Evolutionary conservation across 2,797 vertebrate species (phyloP).

Genomic region (Typhlichthys subterraneus): DNA sequence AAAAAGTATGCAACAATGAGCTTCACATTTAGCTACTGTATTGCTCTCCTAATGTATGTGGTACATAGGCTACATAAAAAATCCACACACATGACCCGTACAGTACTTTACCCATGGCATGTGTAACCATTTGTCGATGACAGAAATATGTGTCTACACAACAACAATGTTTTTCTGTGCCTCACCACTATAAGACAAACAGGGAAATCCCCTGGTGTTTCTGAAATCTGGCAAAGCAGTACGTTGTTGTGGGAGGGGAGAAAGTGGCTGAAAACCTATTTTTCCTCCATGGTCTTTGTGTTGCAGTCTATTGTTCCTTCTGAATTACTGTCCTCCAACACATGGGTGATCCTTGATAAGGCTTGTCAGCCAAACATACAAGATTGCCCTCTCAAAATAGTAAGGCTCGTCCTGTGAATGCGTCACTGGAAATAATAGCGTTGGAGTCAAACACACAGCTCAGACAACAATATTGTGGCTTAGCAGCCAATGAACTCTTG

Average conservation of each 20-base stretch:
- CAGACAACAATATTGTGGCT: constrained; percentile 59
- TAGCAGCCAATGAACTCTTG: constrained; percentile 58
- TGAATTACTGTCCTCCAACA: constrained; percentile 29
- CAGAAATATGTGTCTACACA: constrained; percentile 31
- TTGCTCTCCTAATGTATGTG: not conserved
- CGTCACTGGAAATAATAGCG: constrained; percentile 48
- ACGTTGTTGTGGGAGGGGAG: constrained; percentile 19
- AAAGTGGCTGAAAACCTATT: constrained; percentile 43
- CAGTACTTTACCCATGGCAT: not conserved
- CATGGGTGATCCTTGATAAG: constrained; percentile 49
- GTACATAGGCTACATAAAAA: constrained; percentile 18
- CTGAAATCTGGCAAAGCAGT: constrained; percentile 48
- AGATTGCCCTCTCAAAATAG: constrained; percentile 57
- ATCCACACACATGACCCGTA: constrained; percentile 10
- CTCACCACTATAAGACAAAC: constrained; percentile 24
- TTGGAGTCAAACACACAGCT: constrained; percentile 55
- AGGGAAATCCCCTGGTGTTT: constrained; percentile 28
- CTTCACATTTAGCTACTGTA: too few relatives aligned
- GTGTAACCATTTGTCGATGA: constrained; percentile 12
- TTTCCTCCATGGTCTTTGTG: constrained; percentile 18
- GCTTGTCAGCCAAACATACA: constrained; percentile 41
- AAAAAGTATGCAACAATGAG: too few relatives aligned
- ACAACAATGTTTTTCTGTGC: not conserved
- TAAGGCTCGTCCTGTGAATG: constrained; percentile 47
- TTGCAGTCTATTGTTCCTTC: constrained; percentile 31